Evolutionary conservation across 2,888 invertebrate species (phyloP).

Genomic region (Drosophila hamatofila): DNA sequence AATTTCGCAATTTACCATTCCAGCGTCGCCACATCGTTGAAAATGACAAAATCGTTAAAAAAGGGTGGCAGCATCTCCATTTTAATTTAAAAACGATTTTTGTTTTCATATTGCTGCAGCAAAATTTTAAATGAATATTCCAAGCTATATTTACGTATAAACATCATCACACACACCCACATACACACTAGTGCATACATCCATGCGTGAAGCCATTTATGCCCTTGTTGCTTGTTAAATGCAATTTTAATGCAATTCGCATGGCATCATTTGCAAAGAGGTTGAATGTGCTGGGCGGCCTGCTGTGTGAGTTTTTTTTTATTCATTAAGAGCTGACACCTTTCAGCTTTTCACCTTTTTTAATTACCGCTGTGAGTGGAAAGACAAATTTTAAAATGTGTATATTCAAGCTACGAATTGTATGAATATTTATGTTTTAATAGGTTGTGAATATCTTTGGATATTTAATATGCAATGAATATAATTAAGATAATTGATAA

Average conservation of each 20-base stretch:
- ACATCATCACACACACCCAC: neutral
- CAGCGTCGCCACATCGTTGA: neutral
- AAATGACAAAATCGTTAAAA: neutral
- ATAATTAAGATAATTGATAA: neutral
- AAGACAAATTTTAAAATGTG: constrained; percentile 2
- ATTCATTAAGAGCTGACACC: constrained; percentile 22
- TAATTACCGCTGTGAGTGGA: constrained; percentile 33
- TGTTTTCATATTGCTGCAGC: neutral
- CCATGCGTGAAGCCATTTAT: constrained; percentile 9
- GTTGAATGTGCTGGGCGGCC: neutral
- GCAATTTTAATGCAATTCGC: constrained; percentile 48
- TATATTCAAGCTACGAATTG: neutral
- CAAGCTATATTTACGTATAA: neutral
- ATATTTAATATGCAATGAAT: no score
- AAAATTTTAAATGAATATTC: neutral
- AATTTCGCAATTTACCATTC: neutral
- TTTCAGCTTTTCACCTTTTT: constrained; percentile 26
- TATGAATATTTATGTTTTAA: neutral
- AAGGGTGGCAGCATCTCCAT: neutral
- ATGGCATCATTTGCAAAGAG: constrained; percentile 26
- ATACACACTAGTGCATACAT: neutral
- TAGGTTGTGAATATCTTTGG: neutral
- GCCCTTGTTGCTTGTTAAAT: constrained; percentile 25
- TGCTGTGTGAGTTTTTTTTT: constrained; percentile 6
- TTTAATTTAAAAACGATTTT: neutral